A percentile compares a stretch with the other conserved stretches of the same genome.
Conservation (phyloP, 2,888 invertebrate genomes). For the Magallana nippona region DNA sequence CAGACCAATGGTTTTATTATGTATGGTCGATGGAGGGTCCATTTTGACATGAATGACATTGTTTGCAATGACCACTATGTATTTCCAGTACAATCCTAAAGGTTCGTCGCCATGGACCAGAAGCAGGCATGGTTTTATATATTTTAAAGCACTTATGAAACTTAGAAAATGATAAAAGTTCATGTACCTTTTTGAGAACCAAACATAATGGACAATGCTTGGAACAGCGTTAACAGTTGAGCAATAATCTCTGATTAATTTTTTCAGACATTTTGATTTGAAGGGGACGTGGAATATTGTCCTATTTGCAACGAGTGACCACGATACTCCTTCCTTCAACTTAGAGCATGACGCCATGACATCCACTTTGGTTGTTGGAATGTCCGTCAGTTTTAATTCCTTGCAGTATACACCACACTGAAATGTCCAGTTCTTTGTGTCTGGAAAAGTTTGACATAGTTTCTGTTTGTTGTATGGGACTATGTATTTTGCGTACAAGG, state of each 20-base stretch:
- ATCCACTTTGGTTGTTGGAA: conserved; percentile 18
- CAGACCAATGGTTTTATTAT: conserved; percentile 56
- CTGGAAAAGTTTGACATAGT: background rate
- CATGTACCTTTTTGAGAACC: conserved; percentile 63
- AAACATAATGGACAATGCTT: conserved; percentile 69
- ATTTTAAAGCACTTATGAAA: conserved; percentile 64
- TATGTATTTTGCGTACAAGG: background rate
- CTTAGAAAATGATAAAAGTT: conserved; percentile 65
- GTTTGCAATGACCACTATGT: conserved; percentile 62
- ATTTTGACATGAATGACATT: conserved; percentile 64
- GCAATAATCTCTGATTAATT: conserved; percentile 8
- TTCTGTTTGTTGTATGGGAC: background rate
- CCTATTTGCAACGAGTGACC: background rate
- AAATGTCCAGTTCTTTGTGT: conserved; percentile 39
- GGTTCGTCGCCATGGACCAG: conserved; percentile 67
- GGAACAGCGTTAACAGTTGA: conserved; percentile 51
- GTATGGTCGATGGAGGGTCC: conserved; percentile 61
- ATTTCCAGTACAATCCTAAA: conserved; percentile 64
- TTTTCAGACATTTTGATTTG: conserved; percentile 13
- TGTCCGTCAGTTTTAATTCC: background rate
- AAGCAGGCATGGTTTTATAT: conserved; percentile 67
- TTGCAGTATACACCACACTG: conserved; percentile 31
- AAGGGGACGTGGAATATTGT: conserved; percentile 18
- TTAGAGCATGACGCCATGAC: conserved; percentile 4
- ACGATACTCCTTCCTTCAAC: background rate